Evolutionary conservation across 2,888 invertebrate species (phyloP).

Genomic region (Hipparchia semele): DNA sequence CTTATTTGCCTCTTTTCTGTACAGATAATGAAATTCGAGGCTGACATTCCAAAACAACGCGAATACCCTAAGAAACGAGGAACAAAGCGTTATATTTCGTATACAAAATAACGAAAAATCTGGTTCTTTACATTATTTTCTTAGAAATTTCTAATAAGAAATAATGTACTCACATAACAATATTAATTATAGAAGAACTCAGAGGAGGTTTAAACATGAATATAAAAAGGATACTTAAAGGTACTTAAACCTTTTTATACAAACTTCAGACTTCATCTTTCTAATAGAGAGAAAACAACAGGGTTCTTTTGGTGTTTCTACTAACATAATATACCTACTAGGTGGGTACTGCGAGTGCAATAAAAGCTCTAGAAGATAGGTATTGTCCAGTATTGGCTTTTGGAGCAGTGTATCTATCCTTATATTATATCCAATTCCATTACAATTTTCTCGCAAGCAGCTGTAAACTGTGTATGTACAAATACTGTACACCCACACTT

Average conservation of each 20-base stretch:
- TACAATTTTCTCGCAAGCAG: too few species aligned
- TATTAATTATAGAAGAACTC: not conserved
- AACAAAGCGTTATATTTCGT: conserved; percentile 1
- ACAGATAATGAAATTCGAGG: conserved; percentile 31
- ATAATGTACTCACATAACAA: not conserved
- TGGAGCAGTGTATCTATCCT: too few species aligned
- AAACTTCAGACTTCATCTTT: not conserved
- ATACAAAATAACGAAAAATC: not conserved
- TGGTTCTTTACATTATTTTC: not conserved
- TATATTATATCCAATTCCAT: too few species aligned
- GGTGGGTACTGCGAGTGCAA: too few species aligned
- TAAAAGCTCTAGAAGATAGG: too few species aligned
- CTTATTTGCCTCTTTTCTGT: conserved; percentile 20
- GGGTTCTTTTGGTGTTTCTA: too few species aligned
- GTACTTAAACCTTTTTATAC: not conserved
- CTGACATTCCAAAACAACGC: conserved; percentile 9
- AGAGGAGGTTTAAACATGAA: not conserved
- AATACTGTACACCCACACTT: too few species aligned
- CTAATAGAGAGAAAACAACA: too few species aligned
- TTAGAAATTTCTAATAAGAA: conserved; percentile 1
- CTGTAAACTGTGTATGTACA: too few species aligned
- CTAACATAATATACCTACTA: too few species aligned
- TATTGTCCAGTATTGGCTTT: too few species aligned
- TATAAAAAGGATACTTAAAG: not conserved
- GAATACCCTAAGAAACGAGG: conserved; percentile 17